These are phyloP conservation scores for Orius insidiosus DNA, from an alignment of 1,140 invertebrate genomes.

Conservation along the genomic window DNA sequence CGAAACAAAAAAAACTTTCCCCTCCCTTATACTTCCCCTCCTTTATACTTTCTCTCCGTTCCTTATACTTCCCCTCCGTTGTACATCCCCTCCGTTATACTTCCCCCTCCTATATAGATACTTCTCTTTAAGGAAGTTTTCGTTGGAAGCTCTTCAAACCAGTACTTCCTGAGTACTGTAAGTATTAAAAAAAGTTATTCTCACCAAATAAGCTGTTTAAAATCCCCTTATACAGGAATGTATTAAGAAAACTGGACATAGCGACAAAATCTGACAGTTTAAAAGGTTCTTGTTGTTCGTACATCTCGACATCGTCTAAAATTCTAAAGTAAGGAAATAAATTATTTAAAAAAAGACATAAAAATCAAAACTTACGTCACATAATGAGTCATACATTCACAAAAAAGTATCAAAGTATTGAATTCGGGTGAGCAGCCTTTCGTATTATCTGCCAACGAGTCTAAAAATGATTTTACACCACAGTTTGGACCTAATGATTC, in stretches of 20 bases:
- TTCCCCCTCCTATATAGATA: too few relatives aligned
- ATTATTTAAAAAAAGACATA: too few relatives aligned
- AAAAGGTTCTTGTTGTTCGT: slow-evolving; percentile 89
- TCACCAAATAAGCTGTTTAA: slow-evolving; percentile 79
- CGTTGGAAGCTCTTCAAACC: too few relatives aligned
- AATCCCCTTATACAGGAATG: slow-evolving; percentile 81
- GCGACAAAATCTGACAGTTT: slow-evolving; percentile 67
- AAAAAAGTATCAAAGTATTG: slow-evolving; percentile 82
- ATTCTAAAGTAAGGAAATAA: slow-evolving; percentile 66
- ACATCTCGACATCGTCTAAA: slow-evolving; percentile 97
- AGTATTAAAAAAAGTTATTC: too few relatives aligned
- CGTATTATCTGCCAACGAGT: slow-evolving; percentile 61
- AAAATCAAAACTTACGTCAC: slow-evolving; percentile 93
- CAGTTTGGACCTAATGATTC: slow-evolving; percentile 71
- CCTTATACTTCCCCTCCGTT: too few relatives aligned
- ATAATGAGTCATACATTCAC: slow-evolving; percentile 92
- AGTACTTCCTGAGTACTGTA: too few relatives aligned
- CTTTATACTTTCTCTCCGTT: too few relatives aligned
- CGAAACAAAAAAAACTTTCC: too few relatives aligned
- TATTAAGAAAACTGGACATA: slow-evolving; percentile 85
- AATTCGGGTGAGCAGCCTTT: slow-evolving; percentile 68
- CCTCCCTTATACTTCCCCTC: too few relatives aligned
- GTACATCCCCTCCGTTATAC: too few relatives aligned
- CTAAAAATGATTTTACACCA: slow-evolving; percentile 77
- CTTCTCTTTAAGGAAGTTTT: too few relatives aligned